Conservation (phyloP, 2,113 vertebrate species). For the Paedocypris sp. region DNA sequence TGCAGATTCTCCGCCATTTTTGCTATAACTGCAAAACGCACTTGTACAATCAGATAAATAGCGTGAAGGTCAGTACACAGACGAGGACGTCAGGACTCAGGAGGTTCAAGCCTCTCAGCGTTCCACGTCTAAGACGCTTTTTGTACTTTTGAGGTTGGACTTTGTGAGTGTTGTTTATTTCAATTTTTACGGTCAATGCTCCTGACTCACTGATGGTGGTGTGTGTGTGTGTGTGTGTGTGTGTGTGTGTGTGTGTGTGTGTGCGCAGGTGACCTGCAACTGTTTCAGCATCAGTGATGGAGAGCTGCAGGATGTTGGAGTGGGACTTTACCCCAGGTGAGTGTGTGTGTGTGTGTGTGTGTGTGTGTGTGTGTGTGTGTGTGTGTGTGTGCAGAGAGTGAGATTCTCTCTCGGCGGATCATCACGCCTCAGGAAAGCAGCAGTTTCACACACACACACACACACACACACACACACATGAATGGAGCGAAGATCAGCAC, state of each 20-base stretch:
- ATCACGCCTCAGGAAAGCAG: slow-evolving; percentile 2
- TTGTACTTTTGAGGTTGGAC: no score
- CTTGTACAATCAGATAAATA: no score
- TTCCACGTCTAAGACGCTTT: no score
- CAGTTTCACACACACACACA: neutral
- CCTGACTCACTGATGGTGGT: neutral
- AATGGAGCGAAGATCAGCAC: neutral
- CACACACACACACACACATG: neutral
- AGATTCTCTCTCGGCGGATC: neutral
- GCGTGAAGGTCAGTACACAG: no score
- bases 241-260: neutral
- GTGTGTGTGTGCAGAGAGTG: neutral
- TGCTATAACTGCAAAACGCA: no score
- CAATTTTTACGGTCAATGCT: no score
- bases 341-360: neutral
- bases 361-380: neutral
- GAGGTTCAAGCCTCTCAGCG: no score
- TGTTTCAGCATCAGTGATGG: slow-evolving; percentile 93
- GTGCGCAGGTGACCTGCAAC: slow-evolving; percentile 85
- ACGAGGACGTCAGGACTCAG: no score
- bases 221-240: slow-evolving; percentile 61
- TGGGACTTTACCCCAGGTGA: slow-evolving; percentile 94
- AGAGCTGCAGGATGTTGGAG: slow-evolving; percentile 87
- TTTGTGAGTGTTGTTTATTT: no score
- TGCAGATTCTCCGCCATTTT: no score